These are phyloP conservation scores for Actinernus sp. DNA, from an alignment of 92 coral and sea anemone genomes.

Conservation along the genomic window DNA sequence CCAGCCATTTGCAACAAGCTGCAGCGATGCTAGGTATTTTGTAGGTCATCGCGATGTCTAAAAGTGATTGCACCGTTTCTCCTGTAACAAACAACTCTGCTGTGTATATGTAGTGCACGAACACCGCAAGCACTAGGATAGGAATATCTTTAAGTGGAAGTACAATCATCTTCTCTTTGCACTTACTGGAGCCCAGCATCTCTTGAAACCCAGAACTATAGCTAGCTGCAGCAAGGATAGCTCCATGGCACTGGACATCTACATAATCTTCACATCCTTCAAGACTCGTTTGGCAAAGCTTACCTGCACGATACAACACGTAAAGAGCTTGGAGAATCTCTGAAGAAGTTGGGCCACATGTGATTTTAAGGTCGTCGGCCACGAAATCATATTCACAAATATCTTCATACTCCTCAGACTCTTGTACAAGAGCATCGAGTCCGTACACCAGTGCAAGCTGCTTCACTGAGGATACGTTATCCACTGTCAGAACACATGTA, in stretches of 20 bases:
- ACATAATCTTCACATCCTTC: background rate
- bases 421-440: conserved; percentile 13
- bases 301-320: too few relatives aligned
- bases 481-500: conserved; percentile 19
- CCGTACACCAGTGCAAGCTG: conserved; percentile 40
- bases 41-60: conserved; percentile 31
- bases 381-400: background rate
- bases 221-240: conserved; percentile 6
- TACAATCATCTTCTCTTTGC: background rate
- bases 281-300: background rate
- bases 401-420: conserved; percentile 20
- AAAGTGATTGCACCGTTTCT: conserved; percentile 23
- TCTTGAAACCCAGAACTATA: too few relatives aligned
- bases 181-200: conserved; percentile 5
- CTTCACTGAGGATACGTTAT: conserved; percentile 22
- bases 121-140: background rate
- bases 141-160: conserved; percentile 12
- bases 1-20: conserved; percentile 60
- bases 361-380: background rate
- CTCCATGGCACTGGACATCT: conserved; percentile 1
- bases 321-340: too few relatives aligned
- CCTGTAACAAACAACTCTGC: conserved; percentile 50
- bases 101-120: conserved; percentile 54
- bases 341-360: background rate
- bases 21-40: conserved; percentile 43